phyloP scores from a whole-genome alignment of 2,888 invertebrate genomes.

The Koerneria pararmatus region DNA sequence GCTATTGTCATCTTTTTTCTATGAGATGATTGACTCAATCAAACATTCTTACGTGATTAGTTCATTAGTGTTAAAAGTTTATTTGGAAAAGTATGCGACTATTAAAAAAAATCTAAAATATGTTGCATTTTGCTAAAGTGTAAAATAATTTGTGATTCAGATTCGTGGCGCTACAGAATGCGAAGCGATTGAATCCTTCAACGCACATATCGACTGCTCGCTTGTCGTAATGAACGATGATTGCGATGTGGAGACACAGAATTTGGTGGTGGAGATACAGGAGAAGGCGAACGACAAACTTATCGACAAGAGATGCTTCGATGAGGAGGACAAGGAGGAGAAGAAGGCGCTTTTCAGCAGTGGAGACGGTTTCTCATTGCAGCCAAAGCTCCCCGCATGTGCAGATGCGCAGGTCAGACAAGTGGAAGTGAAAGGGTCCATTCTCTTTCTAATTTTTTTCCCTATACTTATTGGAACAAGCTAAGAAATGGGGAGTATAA shows the following conservation, averaged over 20 bases:
- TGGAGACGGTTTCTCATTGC: slow-evolving; percentile 33
- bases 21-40: slow-evolving; percentile 27
- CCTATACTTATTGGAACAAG: no score
- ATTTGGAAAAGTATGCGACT: neutral
- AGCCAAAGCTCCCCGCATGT: slow-evolving; percentile 37
- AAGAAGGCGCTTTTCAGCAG: slow-evolving; percentile 21
- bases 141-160: slow-evolving; percentile 9
- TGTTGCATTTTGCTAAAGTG: neutral
- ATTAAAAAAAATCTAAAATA: neutral
- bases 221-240: slow-evolving; percentile 51
- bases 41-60: no score
- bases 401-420: slow-evolving; percentile 35
- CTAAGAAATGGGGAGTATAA: no score
- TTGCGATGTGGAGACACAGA: slow-evolving; percentile 52
- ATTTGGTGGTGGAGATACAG: slow-evolving; percentile 49
- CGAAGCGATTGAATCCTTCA: slow-evolving; percentile 48
- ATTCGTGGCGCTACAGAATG: slow-evolving; percentile 29
- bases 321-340: slow-evolving; percentile 31
- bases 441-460: no score
- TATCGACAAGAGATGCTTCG: slow-evolving; percentile 41
- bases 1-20: slow-evolving; percentile 16
- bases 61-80: neutral
- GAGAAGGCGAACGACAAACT: slow-evolving; percentile 42
- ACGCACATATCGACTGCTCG: slow-evolving; percentile 50
- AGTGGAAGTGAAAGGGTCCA: no score